Evolutionary conservation across 2,797 vertebrate genomes (phyloP).

Genomic region (Notolabrus celidotus): DNA sequence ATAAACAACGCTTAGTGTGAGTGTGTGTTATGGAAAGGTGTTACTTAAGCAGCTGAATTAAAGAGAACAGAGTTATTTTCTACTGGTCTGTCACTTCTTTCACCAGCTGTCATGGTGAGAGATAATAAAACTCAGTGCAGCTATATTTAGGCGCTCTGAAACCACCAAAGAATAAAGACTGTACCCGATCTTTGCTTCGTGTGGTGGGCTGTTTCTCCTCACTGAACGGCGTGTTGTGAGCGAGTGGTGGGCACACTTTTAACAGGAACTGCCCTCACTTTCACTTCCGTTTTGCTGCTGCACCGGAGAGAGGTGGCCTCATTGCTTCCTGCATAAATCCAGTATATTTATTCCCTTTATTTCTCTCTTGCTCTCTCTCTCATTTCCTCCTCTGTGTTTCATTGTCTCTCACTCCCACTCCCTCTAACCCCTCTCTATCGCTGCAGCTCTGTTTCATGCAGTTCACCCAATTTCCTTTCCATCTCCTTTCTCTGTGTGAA

Average conservation of each 20-base stretch:
- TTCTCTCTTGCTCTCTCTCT: conserved; percentile 21
- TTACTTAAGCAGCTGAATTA: conserved; percentile 13
- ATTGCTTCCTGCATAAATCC: conserved; percentile 64
- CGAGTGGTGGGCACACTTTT: conserved; percentile 31
- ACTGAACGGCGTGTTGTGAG: conserved; percentile 25
- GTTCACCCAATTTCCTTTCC: conserved; percentile 75
- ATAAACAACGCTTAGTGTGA: conserved; percentile 8
- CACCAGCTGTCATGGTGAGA: conserved; percentile 2
- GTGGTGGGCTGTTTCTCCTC: background rate
- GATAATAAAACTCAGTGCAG: background rate
- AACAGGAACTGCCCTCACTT: conserved; percentile 67
- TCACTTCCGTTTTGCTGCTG: conserved; percentile 64
- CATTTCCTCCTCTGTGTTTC: conserved; percentile 49
- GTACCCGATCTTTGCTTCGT: background rate
- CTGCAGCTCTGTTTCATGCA: conserved; percentile 59
- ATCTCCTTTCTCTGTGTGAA: conserved; percentile 75
- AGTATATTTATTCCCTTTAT: conserved; percentile 49
- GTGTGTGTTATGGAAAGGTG: conserved; percentile 3
- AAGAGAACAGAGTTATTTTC: conserved; percentile 1
- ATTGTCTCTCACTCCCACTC: conserved; percentile 70
- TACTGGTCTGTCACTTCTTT: conserved; percentile 29
- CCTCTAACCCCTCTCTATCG: conserved; percentile 59
- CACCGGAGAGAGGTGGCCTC: conserved; percentile 53
- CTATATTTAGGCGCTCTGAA: background rate
- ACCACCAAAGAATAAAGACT: background rate